Percentiles rank a stretch among this genome's conserved stretches.
Conservation (phyloP, 2,888 invertebrate genomes). For the Sarcophaga variegata region DNA sequence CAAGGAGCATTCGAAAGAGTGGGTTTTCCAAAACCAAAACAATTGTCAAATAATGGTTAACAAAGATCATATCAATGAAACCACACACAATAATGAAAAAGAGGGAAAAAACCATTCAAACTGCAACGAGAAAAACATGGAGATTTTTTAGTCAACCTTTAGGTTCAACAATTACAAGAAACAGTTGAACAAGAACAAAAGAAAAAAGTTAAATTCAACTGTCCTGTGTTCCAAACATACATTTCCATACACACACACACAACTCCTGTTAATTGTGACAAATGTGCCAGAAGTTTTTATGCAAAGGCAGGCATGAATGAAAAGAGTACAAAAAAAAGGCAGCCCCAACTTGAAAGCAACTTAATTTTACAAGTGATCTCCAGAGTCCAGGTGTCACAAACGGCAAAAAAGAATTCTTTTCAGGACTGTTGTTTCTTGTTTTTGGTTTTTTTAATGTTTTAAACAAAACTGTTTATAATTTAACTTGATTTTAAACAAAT, state of each 20-base stretch:
- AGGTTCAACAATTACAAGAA: slow-evolving; percentile 40
- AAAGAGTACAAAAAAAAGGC: slow-evolving; percentile 16
- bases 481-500: slow-evolving; percentile 51
- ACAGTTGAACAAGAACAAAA: not conserved
- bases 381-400: slow-evolving; percentile 56
- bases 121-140: slow-evolving; percentile 11
- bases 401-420: slow-evolving; percentile 34
- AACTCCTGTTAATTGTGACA: slow-evolving; percentile 71
- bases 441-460: not conserved
- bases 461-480: slow-evolving; percentile 24
- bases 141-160: slow-evolving; percentile 15
- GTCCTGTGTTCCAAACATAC: too few relatives aligned
- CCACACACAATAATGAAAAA: slow-evolving; percentile 52
- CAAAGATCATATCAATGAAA: slow-evolving; percentile 68
- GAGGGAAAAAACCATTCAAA: slow-evolving; percentile 11
- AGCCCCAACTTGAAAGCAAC: slow-evolving; percentile 57
- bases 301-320: slow-evolving; percentile 24
- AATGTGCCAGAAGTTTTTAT: slow-evolving; percentile 68
- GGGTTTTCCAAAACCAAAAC: slow-evolving; percentile 27
- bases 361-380: slow-evolving; percentile 67
- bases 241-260: too few relatives aligned
- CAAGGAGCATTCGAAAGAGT: too few relatives aligned
- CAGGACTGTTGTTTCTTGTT: not conserved
- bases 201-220: slow-evolving; percentile 6
- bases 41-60: slow-evolving; percentile 68